These are phyloP conservation scores for Rousettus madagascariensis DNA, from an alignment of 2,797 vertebrate species.

Conservation along the genomic window DNA sequence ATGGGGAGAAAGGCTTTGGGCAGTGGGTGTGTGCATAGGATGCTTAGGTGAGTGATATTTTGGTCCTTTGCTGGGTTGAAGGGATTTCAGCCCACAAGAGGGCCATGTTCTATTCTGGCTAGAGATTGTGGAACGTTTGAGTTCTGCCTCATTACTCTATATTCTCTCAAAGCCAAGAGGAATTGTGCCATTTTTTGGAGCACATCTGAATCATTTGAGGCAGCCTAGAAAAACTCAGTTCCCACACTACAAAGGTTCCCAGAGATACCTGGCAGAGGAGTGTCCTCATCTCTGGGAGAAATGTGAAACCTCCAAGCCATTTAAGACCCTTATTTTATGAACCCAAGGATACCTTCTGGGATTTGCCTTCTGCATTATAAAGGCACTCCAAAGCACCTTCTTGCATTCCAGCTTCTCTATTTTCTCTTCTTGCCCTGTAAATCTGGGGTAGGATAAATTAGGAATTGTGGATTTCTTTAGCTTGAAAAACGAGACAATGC, in stretches of 20 bases:
- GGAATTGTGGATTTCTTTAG: background rate
- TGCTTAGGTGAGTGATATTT: background rate
- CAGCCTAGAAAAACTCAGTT: background rate
- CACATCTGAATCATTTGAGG: background rate
- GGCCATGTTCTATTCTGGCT: background rate
- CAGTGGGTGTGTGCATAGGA: background rate
- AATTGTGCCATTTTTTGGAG: background rate
- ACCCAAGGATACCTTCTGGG: background rate
- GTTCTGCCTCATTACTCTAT: background rate
- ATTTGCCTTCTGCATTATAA: background rate
- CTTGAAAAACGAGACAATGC: background rate
- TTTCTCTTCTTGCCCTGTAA: background rate
- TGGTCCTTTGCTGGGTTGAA: background rate
- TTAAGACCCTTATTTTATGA: background rate
- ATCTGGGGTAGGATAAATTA: background rate
- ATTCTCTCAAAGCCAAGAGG: background rate
- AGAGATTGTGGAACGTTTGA: fast-evolving
- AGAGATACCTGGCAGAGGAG: background rate
- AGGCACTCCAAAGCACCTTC: background rate
- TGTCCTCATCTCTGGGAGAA: background rate
- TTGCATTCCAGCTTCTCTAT: background rate
- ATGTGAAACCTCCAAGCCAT: background rate
- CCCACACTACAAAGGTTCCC: background rate
- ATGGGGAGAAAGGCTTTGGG: background rate
- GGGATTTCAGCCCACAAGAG: background rate